These are phyloP conservation scores for Callorhinus ursinus DNA, from an alignment of 2,113 vertebrate genomes.

Conservation along the genomic window DNA sequence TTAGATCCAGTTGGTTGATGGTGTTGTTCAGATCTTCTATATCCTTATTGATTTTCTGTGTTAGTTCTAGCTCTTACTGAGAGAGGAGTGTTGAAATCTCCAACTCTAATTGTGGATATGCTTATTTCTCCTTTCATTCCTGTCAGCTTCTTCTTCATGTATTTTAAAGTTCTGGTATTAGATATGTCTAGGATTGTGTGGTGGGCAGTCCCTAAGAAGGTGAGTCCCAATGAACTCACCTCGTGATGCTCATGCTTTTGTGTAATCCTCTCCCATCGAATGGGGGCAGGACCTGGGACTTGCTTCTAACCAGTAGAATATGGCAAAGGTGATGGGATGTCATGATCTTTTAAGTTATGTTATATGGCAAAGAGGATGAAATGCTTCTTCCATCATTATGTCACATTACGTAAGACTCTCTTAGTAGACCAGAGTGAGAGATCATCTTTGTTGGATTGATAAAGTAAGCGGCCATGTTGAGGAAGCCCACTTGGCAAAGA, in stretches of 20 bases:
- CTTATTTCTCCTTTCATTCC: neutral
- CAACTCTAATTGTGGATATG: neutral
- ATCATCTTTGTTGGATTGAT: neutral
- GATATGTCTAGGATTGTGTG: neutral
- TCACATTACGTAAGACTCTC: neutral
- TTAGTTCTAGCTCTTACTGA: neutral
- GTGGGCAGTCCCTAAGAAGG: neutral
- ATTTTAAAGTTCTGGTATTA: slow-evolving; percentile 24
- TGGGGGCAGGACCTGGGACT: neutral
- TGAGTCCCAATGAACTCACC: neutral
- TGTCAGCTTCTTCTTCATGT: neutral
- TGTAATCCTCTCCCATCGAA: neutral
- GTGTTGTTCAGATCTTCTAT: neutral
- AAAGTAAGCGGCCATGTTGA: neutral
- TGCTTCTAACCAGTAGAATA: neutral
- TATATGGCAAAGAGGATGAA: neutral
- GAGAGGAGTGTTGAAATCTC: neutral
- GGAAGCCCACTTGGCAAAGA: neutral
- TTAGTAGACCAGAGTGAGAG: neutral
- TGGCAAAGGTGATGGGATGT: neutral
- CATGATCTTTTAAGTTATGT: neutral
- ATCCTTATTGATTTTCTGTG: neutral
- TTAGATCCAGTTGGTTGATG: neutral
- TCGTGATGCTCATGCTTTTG: neutral
- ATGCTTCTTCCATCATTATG: neutral